Conservation (phyloP, 2,888 invertebrate genomes). For the Cyclophora punctaria region DNA sequence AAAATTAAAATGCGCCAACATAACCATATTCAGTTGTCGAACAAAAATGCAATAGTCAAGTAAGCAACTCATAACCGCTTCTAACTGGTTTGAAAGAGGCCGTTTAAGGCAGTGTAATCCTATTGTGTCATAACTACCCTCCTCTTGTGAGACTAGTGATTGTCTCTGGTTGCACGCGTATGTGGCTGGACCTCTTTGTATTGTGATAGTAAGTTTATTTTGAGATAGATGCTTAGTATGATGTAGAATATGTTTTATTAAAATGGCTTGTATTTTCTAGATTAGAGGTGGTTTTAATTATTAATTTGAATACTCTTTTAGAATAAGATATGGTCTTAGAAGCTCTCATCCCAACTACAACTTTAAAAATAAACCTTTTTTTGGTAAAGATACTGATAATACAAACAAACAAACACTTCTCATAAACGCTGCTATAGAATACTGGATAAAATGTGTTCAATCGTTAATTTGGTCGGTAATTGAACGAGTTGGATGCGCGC, state of each 20-base stretch:
- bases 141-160: background rate
- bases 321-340: no score
- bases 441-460: conserved; percentile 58
- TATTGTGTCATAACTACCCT: conserved; percentile 43
- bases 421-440: no score
- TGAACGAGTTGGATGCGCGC: conserved; percentile 53
- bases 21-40: conserved; percentile 51
- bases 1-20: conserved; percentile 68
- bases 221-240: no score
- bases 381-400: no score
- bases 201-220: no score
- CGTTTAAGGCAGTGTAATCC: conserved; percentile 68
- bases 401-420: background rate
- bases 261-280: no score
- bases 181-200: no score
- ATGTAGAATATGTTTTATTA: no score
- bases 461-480: conserved; percentile 71
- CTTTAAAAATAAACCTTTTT: no score
- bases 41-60: conserved; percentile 54
- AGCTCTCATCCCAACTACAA: no score
- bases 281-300: no score
- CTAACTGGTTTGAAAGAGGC: conserved; percentile 63
- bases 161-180: conserved; percentile 1
- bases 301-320: no score
- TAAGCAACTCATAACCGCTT: conserved; percentile 60